Percentiles rank a stretch among this genome's conserved stretches.
phyloP scores from a whole-genome alignment of 2,797 vertebrate species.

The Sus cebifrons region DNA sequence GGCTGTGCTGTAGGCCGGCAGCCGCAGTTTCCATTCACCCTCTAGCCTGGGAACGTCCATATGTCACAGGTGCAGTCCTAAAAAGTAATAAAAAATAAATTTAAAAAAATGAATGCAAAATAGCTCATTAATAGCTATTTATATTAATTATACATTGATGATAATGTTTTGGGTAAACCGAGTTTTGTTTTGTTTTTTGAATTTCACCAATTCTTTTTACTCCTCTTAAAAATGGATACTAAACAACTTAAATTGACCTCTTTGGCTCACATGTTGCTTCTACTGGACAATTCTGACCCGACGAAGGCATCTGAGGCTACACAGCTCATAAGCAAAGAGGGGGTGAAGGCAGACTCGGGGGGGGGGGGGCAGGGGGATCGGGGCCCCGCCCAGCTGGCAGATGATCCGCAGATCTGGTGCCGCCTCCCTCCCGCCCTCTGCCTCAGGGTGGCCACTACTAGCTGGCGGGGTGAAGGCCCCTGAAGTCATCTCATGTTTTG shows the following conservation, averaged over 20 bases:
- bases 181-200: background rate
- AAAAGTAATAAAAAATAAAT: too few species aligned
- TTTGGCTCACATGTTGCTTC: background rate
- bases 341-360: rapidly evolving
- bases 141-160: background rate
- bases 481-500: rapidly evolving
- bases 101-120: background rate
- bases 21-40: too few species aligned
- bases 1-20: too few species aligned
- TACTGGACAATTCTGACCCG: rapidly evolving
- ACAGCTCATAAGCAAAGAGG: rapidly evolving
- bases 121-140: background rate
- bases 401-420: rapidly evolving
- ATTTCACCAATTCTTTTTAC: background rate
- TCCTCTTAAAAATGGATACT: background rate
- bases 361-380: too few species aligned
- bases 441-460: rapidly evolving
- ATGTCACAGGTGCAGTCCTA: too few species aligned
- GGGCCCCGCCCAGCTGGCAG: too few species aligned
- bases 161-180: background rate
- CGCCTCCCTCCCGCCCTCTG: rapidly evolving
- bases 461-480: rapidly evolving
- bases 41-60: too few species aligned
- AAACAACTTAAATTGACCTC: rapidly evolving
- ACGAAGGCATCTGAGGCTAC: background rate